These are phyloP conservation scores for Myotis daubentonii DNA, from an alignment of 2,797 vertebrate species.

Conservation along the genomic window DNA sequence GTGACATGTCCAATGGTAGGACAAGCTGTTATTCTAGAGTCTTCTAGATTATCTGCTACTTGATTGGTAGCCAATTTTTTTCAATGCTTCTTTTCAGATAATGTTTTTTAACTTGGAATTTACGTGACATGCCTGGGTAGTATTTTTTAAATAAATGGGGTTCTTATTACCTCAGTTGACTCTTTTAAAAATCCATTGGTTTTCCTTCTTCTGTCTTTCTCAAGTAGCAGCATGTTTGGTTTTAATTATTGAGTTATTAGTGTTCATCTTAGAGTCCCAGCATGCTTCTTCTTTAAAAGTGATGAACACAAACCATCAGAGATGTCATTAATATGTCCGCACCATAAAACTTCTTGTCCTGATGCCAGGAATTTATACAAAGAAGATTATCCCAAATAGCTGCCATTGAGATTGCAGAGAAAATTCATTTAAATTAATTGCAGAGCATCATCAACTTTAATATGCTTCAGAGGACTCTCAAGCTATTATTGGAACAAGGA, in stretches of 20 bases:
- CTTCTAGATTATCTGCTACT: neutral
- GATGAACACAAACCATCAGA: neutral
- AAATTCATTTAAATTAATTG: slow-evolving; percentile 37
- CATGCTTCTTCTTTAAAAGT: neutral
- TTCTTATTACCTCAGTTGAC: slow-evolving; percentile 12
- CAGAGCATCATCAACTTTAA: neutral
- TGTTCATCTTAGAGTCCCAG: neutral
- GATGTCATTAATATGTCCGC: neutral
- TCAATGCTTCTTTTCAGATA: slow-evolving; percentile 10
- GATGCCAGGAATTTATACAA: slow-evolving; percentile 2
- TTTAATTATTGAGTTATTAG: neutral
- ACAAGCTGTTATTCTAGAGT: neutral
- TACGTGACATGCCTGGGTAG: neutral
- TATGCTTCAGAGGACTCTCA: neutral
- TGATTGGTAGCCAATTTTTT: slow-evolving; percentile 53
- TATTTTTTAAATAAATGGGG: slow-evolving; percentile 4
- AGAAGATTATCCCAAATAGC: slow-evolving; percentile 25
- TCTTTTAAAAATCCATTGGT: neutral
- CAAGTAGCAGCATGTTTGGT: neutral
- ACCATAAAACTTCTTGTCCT: neutral
- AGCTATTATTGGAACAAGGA: neutral
- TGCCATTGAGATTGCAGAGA: neutral
- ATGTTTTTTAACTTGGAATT: slow-evolving; percentile 54
- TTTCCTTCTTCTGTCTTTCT: neutral
- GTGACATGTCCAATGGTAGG: neutral